Evolutionary conservation across 2,888 invertebrate species (phyloP), one percentile per base, ranked within the genome.

Genomic region (Amphipyra tragopoginis): DNA sequence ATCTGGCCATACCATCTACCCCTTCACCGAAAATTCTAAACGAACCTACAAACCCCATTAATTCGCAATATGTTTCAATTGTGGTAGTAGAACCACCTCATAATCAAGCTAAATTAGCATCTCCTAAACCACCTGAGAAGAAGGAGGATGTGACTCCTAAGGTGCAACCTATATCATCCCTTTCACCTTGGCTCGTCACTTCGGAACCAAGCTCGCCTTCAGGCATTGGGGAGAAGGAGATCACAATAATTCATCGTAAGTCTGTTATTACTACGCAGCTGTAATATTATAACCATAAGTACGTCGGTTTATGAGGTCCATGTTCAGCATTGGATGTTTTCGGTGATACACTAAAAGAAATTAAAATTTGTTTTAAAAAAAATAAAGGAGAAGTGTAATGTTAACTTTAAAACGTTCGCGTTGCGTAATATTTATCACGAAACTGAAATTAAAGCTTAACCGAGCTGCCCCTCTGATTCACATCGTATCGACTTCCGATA

Each of bases 211-310:
- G 96, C 63, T 96, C 97, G 47, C 95, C 96, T 5, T 94, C 95
- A 48, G 95, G 96, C 29, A 95, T 96, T 77, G 95, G 97, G 86
- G 96, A 96, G 83, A 94, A 96, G 82, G 95, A 95, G 81, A 96
- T 96, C 70, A 96, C 96, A 49, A 96, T 96, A 56, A 97, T 98
- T 75, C 96, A 97, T 84, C 96, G 98, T 78, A 98, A 98, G 93
- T 97, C 98, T 66, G 98, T 98, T 82, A 98, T 98, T 80, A 98
- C 98, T 72, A 98, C 98, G 68, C 98, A 98, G 90, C 95, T 98
- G 57, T 93, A 89, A 79, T 11, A 29, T 29, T 47, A 3, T 29
- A 39, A 14, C n/a, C 11, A 34, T 39, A 40, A 11, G 45, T 57
- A 51, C 15, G 43, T 40, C 33, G 21, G 21, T 21, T 21, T 21